Base-by-base conservation (phyloP, 2,888 invertebrate genomes). In the Meiosimyza platycephala region DNA sequence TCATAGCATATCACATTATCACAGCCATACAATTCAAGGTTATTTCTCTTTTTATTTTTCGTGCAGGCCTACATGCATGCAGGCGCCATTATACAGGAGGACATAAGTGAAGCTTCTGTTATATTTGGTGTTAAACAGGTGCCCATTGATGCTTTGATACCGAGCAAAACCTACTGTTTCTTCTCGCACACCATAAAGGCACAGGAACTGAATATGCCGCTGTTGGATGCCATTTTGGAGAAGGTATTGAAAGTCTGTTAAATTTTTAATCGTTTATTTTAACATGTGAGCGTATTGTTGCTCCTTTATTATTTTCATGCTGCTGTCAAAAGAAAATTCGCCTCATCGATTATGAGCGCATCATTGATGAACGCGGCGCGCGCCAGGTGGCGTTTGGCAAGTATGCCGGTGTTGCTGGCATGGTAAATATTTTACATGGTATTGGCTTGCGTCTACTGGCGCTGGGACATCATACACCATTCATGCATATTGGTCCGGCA, bases 131-230 rank as follows among this genome's bases (percentile, higher is more conserved):
- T 99, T 6, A 99, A 99, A 68, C 87, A 87, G 76, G 87, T 87
- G 0, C 98, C 98, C 0, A 92, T 96, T 11, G 97, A 98, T 82
- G 91, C 94, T 55, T 90, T 99, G 12, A 93, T 98, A 75, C 97
- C 98, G 0, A 94, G 98, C 83, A 98, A 98, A 88, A 99, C 99
- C 0, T 99, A 99, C 85, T 98, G 97, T 82, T 95, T 99, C 88
- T 99, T 99, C 88, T 99, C 99, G 0, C 99, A 99, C 86, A 99
- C 99, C 0, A 99, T 99, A 81, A 99, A 99, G 88, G 99, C 98
- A 0, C 99, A 99, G 87, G 97, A 98, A 83, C 93, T 93, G 55
- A 99, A 99, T 85, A 99, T 99, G 99, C 93, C 97, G 0, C 90
- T 99, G 80, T 87, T 99, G 77, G 99, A 99, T 86, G 96, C 98